A percentile compares a stretch with the other conserved stretches of the same genome.
Conservation (phyloP, 1,140 invertebrate species). For the Meteorus sp. region DNA sequence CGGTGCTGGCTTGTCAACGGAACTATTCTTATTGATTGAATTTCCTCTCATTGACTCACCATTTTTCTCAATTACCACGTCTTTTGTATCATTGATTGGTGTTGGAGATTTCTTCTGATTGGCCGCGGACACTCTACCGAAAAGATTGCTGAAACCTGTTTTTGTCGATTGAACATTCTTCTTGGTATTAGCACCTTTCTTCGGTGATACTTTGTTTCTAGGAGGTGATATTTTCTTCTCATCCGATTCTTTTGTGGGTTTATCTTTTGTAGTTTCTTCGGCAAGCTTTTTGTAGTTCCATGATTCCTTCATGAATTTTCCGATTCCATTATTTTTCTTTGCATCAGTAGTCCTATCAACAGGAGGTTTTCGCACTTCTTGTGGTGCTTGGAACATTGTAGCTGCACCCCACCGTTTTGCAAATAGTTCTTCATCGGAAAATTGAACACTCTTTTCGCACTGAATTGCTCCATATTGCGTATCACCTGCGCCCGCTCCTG, state of each 20-base stretch:
- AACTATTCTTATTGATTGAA: no score
- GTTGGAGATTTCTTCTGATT: conserved; percentile 30
- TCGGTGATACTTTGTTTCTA: conserved; percentile 16
- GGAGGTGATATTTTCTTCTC: conserved; percentile 28
- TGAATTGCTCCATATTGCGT: conserved; percentile 49
- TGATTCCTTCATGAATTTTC: not conserved
- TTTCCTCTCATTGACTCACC: conserved; percentile 1
- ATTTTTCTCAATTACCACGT: not conserved
- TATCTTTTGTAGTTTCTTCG: conserved; percentile 7
- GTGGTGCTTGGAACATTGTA: not conserved
- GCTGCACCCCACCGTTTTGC: conserved; percentile 22
- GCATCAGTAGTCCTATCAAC: not conserved
- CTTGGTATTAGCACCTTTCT: conserved; percentile 29
- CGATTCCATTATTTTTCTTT: not conserved
- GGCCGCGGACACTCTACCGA: conserved; percentile 34
- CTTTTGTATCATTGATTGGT: not conserved
- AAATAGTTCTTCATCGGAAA: conserved; percentile 40
- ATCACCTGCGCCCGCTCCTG: conserved; percentile 39
- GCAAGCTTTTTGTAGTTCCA: conserved; percentile 7
- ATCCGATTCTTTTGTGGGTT: conserved; percentile 6
- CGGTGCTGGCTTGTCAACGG: not conserved
- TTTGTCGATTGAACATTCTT: conserved; percentile 38
- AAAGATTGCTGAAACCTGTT: conserved; percentile 45
- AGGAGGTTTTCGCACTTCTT: not conserved
- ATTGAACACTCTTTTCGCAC: conserved; percentile 39